Conservation (phyloP, 2,797 vertebrate species). For the Pseudochirops corinnae region DNA sequence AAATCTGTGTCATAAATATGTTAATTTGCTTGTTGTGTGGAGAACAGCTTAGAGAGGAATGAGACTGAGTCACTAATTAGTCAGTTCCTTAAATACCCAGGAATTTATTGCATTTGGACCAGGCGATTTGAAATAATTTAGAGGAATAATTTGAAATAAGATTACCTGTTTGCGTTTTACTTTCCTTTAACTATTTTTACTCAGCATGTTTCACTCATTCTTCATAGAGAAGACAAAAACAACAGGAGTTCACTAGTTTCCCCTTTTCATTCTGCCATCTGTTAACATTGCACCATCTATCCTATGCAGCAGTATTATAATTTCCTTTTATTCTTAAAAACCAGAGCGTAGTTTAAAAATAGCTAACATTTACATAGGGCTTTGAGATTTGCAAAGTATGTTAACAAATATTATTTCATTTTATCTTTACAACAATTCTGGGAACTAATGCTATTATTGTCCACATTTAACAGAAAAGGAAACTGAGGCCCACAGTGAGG, state of each 20-base stretch:
- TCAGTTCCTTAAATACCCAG: neutral
- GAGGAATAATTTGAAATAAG: neutral
- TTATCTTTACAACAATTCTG: too few species aligned
- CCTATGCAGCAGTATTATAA: too few species aligned
- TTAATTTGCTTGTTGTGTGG: neutral
- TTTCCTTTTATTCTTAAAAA: too few species aligned
- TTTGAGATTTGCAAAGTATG: too few species aligned
- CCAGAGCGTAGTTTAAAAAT: too few species aligned
- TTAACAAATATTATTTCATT: too few species aligned
- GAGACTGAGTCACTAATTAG: neutral
- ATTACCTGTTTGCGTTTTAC: neutral
- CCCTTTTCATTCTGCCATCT: too few species aligned
- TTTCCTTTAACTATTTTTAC: neutral
- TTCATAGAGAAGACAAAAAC: neutral
- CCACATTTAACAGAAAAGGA: too few species aligned
- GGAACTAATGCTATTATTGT: too few species aligned
- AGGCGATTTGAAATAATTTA: neutral
- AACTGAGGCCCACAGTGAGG: too few species aligned
- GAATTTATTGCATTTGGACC: neutral
- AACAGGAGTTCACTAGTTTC: neutral
- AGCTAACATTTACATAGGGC: too few species aligned
- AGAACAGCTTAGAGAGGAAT: neutral
- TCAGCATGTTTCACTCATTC: neutral
- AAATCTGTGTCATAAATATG: neutral
- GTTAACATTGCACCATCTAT: too few species aligned